Evolutionary conservation across 2,113 vertebrate species (phyloP).

Genomic region (Vombatus ursinus): DNA sequence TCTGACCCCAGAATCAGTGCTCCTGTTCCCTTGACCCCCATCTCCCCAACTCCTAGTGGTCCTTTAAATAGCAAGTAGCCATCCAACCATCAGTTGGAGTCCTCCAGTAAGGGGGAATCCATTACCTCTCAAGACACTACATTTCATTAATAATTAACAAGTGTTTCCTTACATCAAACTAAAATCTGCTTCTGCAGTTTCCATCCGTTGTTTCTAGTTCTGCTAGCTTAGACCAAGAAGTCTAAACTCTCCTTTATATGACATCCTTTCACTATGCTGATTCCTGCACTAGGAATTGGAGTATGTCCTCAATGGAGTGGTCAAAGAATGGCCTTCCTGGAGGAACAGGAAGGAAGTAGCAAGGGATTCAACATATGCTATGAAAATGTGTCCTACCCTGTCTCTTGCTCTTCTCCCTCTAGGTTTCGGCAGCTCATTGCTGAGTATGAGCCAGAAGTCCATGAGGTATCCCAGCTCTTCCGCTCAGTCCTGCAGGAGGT

Average conservation of each 20-base stretch:
- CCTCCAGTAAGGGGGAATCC: neutral
- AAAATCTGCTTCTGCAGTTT: neutral
- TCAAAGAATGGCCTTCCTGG: too few relatives aligned
- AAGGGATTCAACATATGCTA: neutral
- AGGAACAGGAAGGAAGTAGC: neutral
- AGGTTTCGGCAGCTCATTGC: slow-evolving; percentile 93
- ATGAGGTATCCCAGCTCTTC: slow-evolving; percentile 92
- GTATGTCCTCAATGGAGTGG: neutral
- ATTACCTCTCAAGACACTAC: neutral
- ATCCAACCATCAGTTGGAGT: neutral
- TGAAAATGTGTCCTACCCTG: rapidly evolving
- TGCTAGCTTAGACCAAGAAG: neutral
- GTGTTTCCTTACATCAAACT: neutral
- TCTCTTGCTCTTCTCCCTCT: slow-evolving; percentile 26
- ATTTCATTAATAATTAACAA: neutral
- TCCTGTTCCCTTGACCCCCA: neutral
- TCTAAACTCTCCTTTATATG: neutral
- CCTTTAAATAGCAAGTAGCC: neutral
- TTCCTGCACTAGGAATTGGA: neutral
- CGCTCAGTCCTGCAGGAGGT: slow-evolving; percentile 91
- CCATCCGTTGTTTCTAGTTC: neutral
- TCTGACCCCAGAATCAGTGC: neutral
- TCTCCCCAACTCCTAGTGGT: neutral
- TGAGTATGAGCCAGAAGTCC: slow-evolving; percentile 92
- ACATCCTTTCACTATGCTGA: neutral